Evolutionary conservation across 2,888 invertebrate species (phyloP).

Genomic region (Tachina grossa): DNA sequence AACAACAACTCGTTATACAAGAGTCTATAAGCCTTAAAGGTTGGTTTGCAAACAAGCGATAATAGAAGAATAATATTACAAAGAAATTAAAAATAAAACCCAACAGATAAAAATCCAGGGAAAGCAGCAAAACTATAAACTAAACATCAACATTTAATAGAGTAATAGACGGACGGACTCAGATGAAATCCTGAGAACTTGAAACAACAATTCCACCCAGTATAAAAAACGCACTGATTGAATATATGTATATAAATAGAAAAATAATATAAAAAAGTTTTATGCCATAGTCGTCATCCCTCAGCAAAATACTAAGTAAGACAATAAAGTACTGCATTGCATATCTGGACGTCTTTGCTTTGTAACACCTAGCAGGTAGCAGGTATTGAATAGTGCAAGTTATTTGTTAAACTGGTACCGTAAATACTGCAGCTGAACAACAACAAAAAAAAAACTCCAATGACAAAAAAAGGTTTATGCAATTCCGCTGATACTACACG

Average conservation of each 20-base stretch:
- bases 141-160: constrained; percentile 61
- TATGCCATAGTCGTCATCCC: neutral
- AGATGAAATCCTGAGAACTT: constrained; percentile 53
- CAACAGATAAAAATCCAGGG: constrained; percentile 30
- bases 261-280: too few relatives aligned
- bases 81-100: constrained; percentile 10
- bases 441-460: constrained; percentile 33
- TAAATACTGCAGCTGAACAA: constrained; percentile 51
- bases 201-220: constrained; percentile 6
- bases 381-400: constrained; percentile 62
- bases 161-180: constrained; percentile 52
- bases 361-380: constrained; percentile 52
- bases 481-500: constrained; percentile 44
- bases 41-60: constrained; percentile 53
- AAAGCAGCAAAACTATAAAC: constrained; percentile 57
- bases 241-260: neutral
- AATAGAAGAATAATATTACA: constrained; percentile 51
- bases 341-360: constrained; percentile 28
- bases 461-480: constrained; percentile 14
- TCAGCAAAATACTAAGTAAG: constrained; percentile 18
- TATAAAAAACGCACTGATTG: constrained; percentile 45
- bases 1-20: constrained; percentile 37
- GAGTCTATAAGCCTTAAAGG: constrained; percentile 52
- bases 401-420: constrained; percentile 62
- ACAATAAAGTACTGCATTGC: constrained; percentile 50